Percentiles rank a stretch among this genome's conserved stretches.
phyloP scores from a whole-genome alignment of 2,888 invertebrate species.

The Hoplodrina blanda region DNA sequence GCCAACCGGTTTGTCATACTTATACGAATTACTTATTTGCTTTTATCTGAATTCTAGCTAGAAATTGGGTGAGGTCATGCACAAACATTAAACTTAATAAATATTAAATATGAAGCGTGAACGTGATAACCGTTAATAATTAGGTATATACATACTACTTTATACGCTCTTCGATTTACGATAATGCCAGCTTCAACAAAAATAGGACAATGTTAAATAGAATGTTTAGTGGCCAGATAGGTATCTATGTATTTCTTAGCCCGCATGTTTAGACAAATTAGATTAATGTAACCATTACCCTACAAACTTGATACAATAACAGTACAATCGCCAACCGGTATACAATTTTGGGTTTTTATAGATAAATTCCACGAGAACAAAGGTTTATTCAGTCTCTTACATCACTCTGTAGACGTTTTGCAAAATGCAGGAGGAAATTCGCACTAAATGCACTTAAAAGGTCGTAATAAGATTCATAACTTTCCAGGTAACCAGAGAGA shows the following conservation, averaged over 20 bases:
- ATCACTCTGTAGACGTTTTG: conserved; percentile 23
- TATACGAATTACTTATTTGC: background rate
- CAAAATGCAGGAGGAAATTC: conserved; percentile 32
- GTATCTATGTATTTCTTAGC: conserved; percentile 29
- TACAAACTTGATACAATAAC: conserved; percentile 19
- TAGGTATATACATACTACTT: conserved; percentile 9
- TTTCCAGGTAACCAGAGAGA: conserved; percentile 2
- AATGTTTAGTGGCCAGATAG: background rate
- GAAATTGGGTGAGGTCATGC: conserved; percentile 30
- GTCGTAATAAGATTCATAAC: background rate
- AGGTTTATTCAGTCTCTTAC: conserved; percentile 15
- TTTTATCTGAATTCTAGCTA: background rate
- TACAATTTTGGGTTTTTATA: background rate
- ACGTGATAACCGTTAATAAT: conserved; percentile 36
- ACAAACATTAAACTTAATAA: conserved; percentile 16
- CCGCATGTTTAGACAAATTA: conserved; percentile 59
- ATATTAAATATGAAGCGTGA: conserved; percentile 14
- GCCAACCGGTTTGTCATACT: conserved; percentile 18
- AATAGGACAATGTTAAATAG: conserved; percentile 47
- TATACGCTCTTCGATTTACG: conserved; percentile 38
- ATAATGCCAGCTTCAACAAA: conserved; percentile 38
- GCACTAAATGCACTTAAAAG: background rate
- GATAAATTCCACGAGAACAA: conserved; percentile 14
- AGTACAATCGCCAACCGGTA: conserved; percentile 1
- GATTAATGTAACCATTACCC: conserved; percentile 53